Conservation (phyloP, 2,888 invertebrate species). For the Dione vanillae region DNA sequence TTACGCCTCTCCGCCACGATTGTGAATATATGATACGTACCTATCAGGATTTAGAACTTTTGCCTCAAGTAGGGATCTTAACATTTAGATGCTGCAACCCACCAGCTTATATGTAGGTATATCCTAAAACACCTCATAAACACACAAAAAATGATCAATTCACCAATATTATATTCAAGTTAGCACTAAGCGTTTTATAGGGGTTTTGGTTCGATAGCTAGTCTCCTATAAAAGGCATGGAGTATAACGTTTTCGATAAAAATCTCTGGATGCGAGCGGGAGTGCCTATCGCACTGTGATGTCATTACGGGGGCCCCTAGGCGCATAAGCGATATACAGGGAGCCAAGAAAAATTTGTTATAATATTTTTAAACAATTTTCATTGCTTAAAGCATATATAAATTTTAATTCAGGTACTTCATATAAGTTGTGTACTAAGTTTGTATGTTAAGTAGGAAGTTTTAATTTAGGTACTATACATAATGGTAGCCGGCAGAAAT, state of each 20-base stretch:
- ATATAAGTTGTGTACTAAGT: too few relatives aligned
- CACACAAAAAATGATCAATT: conserved; percentile 6
- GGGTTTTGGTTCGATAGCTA: conserved; percentile 41
- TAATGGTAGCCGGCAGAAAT: too few relatives aligned
- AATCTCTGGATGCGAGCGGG: conserved; percentile 59
- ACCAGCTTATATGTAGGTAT: neutral
- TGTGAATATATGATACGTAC: too few relatives aligned
- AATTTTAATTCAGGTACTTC: too few relatives aligned
- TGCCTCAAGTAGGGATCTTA: too few relatives aligned
- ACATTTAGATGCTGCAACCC: too few relatives aligned
- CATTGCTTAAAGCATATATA: neutral
- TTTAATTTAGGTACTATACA: too few relatives aligned
- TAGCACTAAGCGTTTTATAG: conserved; percentile 43
- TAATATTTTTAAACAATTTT: conserved; percentile 15
- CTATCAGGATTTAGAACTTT: too few relatives aligned
- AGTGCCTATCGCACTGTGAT: conserved; percentile 74
- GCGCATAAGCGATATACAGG: conserved; percentile 55
- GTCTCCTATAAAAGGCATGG: conserved; percentile 47
- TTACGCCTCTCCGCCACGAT: too few relatives aligned
- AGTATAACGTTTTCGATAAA: conserved; percentile 64
- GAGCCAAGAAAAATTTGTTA: conserved; percentile 52
- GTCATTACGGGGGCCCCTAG: conserved; percentile 67
- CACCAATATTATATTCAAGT: conserved; percentile 19
- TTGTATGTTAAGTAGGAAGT: too few relatives aligned
- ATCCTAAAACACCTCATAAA: neutral